These are phyloP conservation scores for Drosophila lutescens DNA, from an alignment of 2,888 invertebrate species.

Conservation along the genomic window DNA sequence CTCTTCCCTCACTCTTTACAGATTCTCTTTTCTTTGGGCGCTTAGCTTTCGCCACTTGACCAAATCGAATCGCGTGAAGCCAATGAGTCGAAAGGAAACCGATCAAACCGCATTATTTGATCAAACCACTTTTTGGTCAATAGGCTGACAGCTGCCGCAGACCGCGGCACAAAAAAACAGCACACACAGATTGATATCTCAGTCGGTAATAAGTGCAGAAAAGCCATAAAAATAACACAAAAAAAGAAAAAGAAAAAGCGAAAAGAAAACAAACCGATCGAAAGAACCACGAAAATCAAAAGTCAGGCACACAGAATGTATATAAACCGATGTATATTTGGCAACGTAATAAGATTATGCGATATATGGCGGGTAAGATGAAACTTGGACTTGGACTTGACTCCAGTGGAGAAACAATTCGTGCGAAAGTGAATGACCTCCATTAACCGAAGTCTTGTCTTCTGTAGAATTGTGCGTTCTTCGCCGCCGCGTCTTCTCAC, in stretches of 20 bases:
- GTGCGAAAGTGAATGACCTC: conserved; percentile 85
- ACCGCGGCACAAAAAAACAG: conserved; percentile 17
- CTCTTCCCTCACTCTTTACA: neutral
- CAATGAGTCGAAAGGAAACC: conserved; percentile 13
- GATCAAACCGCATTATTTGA: conserved; percentile 25
- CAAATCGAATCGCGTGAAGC: conserved; percentile 2
- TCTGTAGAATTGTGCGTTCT: conserved; percentile 53
- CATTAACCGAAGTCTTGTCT: conserved; percentile 79
- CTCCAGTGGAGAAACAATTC: conserved; percentile 81
- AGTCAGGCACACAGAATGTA: conserved; percentile 35
- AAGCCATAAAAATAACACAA: conserved; percentile 54
- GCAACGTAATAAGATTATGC: conserved; percentile 72
- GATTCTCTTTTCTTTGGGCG: conserved; percentile 13
- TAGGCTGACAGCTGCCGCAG: conserved; percentile 54
- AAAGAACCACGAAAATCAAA: conserved; percentile 38
- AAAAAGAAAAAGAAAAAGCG: conserved; percentile 18
- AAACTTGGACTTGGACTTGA: conserved; percentile 64
- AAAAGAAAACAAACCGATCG: conserved; percentile 30
- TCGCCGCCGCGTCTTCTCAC: conserved; percentile 23
- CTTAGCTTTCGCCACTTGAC: conserved; percentile 48
- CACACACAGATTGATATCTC: conserved; percentile 52
- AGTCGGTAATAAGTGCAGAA: conserved; percentile 61
- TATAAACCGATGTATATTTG: conserved; percentile 40
- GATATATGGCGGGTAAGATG: conserved; percentile 44
- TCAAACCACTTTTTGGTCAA: conserved; percentile 41